Evolutionary conservation across 2,113 vertebrate genomes (phyloP), one percentile per base, ranked within the genome.

Genomic region (Rhinolophus ferrumequinum): DNA sequence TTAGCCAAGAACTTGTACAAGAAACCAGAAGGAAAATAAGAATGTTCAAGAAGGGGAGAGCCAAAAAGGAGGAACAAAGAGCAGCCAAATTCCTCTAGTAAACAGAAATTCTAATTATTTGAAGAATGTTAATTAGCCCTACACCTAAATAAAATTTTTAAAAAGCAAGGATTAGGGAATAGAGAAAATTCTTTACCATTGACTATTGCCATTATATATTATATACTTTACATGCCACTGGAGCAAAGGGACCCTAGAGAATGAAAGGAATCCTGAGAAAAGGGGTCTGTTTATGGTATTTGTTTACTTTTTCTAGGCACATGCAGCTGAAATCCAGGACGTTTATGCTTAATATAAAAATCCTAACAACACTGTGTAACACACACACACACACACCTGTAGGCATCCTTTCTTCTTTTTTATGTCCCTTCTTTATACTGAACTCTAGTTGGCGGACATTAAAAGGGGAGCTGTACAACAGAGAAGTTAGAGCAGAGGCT

Each of bases 1-100:
- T 90, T 85, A 90, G 75, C 21, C 56, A 89, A 73, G 33, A 58
- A 60, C 16, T 72, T 80, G 73, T 44, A 77, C 64, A 13, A 89
- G 33, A 80, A 95, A 93, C 33, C 26, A 80, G 76, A 80, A 47
- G 56, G 58, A 85, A 95, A 93, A 76, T 60, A 77, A 72, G 16
- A 58, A 67, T 44, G 41, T 84, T 80, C 16, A 85, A 85, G 6
- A 90, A 93, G 33, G 13, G 18, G 16, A 77, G 47, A 80, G 33
- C 26, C 38, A 86, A 60, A 70, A 67, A 90, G 9, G 33, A 87
- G 21, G 72, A 24, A 67, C 35, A 85, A 86, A 86, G 3, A 88
- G 66, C 4, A 76, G 28, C 19, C 67, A 84, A 92, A 92, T 77
- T 67, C 4, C 22, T 58, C 69, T 47, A 80, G 47, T 47, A 52